phyloP scores from a whole-genome alignment of 92 coral and sea anemone species.

The Heliopora coerulea region DNA sequence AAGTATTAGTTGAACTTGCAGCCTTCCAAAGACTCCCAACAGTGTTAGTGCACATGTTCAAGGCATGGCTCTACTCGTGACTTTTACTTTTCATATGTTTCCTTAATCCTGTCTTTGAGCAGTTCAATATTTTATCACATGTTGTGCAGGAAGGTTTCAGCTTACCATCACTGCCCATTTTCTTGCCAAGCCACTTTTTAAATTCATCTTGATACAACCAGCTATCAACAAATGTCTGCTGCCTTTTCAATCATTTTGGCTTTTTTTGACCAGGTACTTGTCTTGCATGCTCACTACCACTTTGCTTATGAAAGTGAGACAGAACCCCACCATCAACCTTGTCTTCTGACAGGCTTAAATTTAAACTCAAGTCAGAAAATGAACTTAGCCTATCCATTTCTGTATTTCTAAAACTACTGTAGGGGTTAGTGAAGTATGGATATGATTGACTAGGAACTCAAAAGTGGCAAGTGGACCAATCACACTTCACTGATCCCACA shows the following conservation, averaged over 20 bases:
- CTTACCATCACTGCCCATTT: conserved; percentile 28
- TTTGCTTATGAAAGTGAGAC: no score
- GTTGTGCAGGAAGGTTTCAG: conserved; percentile 21
- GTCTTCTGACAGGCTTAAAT: no score
- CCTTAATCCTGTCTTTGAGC: conserved; percentile 10
- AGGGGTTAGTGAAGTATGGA: no score
- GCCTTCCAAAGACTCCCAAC: not conserved
- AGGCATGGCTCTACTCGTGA: conserved; percentile 17
- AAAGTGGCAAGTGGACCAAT: no score
- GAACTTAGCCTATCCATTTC: no score
- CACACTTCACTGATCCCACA: no score
- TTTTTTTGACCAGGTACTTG: conserved; percentile 26
- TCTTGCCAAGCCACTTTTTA: conserved; percentile 4
- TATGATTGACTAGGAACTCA: no score
- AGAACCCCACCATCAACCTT: no score
- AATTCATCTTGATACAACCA: conserved; percentile 16
- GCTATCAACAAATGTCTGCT: conserved; percentile 20
- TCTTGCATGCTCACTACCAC: not conserved
- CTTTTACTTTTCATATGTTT: conserved; percentile 27
- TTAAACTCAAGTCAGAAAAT: no score
- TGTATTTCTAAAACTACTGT: no score
- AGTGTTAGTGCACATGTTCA: conserved; percentile 2
- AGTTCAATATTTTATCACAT: conserved; percentile 11
- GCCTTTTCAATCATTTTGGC: conserved; percentile 3
- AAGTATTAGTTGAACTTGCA: no score